Evolutionary conservation across 2,113 vertebrate genomes (phyloP), one percentile per base, ranked within the genome.

Genomic region (Pygoscelis adeliae): DNA sequence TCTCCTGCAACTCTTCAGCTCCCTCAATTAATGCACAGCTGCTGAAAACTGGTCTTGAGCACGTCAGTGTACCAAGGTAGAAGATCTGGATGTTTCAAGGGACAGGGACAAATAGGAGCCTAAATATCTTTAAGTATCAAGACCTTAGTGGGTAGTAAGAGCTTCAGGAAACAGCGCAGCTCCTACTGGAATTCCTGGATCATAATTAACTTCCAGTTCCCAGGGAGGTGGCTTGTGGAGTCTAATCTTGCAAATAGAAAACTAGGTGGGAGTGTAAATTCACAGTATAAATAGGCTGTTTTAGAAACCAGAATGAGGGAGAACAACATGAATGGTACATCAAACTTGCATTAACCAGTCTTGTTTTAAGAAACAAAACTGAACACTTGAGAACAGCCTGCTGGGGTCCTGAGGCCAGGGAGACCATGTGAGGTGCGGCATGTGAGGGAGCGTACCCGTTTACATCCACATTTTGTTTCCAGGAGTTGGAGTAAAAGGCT

Each of bases 161-260:
- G 86, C 44, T 78, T 53, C 55, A 59, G 86, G 58, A 94, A 87
- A 59, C 27, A 81, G 58, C 67, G 77, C 47, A 69, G 69, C 40
- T 90, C n/a, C 55, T 73, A 18, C 52, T 72, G 69, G 82, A 92
- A 87, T 87, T 90, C 70, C 73, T 73, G 38, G 63, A 80, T 63
- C 27, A 83, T 61, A 84, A 69, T 82, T 84, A 82, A 44, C 70
- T 90, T 85, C 78, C 53, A 69, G 44, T 80, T 90, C 69, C 73
- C 59, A 82, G 25, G 40, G 49, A 73, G 53, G 47, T 53, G 38
- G 62, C 23, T 56, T 66, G 52, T 19, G 8, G 59, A 78, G 46
- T 46, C n/a, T 73, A 87, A 92, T 84, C 55, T 87, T 84, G 36
- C 79, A 72, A 90, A 81, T 6, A 87, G 70, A 81, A 84, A 87